Evolutionary conservation across 2,113 vertebrate species (phyloP).

Genomic region (Bagarius yarrelli): DNA sequence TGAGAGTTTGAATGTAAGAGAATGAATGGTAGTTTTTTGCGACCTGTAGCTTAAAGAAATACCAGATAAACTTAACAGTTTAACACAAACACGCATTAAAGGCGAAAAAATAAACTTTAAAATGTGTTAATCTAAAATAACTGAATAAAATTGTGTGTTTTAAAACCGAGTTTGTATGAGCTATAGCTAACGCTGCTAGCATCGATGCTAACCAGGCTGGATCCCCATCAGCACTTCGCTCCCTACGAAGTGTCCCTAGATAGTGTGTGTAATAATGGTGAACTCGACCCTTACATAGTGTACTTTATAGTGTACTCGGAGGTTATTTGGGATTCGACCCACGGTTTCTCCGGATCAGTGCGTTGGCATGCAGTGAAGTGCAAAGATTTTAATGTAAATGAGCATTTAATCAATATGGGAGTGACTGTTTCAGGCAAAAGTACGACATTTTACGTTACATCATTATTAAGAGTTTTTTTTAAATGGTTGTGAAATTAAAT

Average conservation of each 20-base stretch:
- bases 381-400: not conserved
- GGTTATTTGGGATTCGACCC: not conserved
- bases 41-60: too few relatives aligned
- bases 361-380: slow-evolving; percentile 28
- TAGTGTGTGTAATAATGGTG: not conserved
- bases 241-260: not conserved
- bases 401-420: not conserved
- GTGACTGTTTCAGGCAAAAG: not conserved
- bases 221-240: not conserved
- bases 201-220: not conserved
- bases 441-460: not conserved
- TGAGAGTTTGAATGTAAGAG: too few relatives aligned
- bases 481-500: too few relatives aligned
- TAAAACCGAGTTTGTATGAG: not conserved
- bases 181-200: slow-evolving; percentile 31
- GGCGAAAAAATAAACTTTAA: not conserved
- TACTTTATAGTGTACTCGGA: not conserved
- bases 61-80: too few relatives aligned
- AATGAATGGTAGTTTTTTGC: too few relatives aligned
- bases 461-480: not conserved
- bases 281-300: too few relatives aligned
- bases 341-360: slow-evolving; percentile 2
- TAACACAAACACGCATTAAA: not conserved
- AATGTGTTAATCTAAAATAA: not conserved
- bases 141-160: not conserved